Evolutionary conservation across 2,113 vertebrate species (phyloP).

Genomic region (Anarrhichthys ocellatus): DNA sequence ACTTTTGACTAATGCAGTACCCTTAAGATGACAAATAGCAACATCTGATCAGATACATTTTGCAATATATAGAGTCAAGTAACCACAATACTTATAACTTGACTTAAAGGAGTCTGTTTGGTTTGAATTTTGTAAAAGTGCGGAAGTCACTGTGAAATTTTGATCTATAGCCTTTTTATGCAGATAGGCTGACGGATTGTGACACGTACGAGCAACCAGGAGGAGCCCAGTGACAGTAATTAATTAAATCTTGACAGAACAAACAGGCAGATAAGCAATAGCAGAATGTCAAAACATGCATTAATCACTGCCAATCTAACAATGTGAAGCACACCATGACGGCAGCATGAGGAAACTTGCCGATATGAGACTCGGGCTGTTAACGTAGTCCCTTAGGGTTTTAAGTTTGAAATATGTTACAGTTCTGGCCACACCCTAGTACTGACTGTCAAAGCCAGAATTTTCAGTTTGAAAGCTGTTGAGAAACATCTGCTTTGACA

Average conservation of each 20-base stretch:
- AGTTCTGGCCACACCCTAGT: constrained; percentile 25
- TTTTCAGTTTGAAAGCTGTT: constrained; percentile 7
- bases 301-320: not conserved
- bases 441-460: constrained; percentile 11
- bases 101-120: not conserved
- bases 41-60: not conserved
- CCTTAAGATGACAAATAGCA: not conserved
- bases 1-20: not conserved
- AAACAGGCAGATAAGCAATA: not conserved
- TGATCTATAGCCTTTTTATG: not conserved
- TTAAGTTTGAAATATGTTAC: not conserved
- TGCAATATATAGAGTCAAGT: not conserved
- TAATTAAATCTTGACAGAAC: not conserved
- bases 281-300: not conserved
- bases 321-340: not conserved
- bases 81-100: not conserved
- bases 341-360: constrained; percentile 8
- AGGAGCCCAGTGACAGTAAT: not conserved
- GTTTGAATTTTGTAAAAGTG: not conserved
- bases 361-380: not conserved
- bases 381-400: not conserved
- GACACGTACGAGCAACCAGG: not conserved
- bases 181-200: not conserved
- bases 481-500: constrained; percentile 34
- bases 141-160: not conserved